Base-by-base conservation (phyloP, 2,113 vertebrate species). In the Daubentonia madagascariensis region DNA sequence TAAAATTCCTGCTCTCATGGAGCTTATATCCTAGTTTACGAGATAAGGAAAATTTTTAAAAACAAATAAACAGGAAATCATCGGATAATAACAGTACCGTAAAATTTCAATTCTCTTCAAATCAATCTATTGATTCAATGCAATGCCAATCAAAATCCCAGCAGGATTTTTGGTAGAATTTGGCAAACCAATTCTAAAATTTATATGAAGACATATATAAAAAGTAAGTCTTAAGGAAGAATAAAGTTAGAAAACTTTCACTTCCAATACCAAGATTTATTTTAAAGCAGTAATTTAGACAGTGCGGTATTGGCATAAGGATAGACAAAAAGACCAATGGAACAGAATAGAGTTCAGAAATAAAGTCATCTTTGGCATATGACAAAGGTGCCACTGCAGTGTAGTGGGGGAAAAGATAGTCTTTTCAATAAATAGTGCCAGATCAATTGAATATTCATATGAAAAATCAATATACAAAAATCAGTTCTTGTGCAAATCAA, bases 131-230 rank as follows among this genome's bases (percentile, higher is more conserved):
- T 57, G 13, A 52, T 23, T 91, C 54, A 83, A 65, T 57, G 13
- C 67, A 88, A 48, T 12, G 7, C 17, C 45, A 90, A 59, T 57
- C 28, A 93, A 85, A 80, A 67, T 83, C 5, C 57, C 43, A 68
- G 20, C 5, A 59, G 0, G 3, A 81, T 10, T n/a, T 65, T 92
- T 89, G n/a, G 10, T 57, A 68, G 50, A 94, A 85, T 61, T 88
- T 92, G 45, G 67, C 54, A 89, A 92, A 88, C 23, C n/a, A 73
- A 48, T 91, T 96, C 32, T 63, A 86, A 83, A 68, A 87, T 91
- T 76, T 83, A 76, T 83, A 54, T 86, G 43, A 25, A 86, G 81
- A 95, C 6, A 57, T 52, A 91, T 28, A 70, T 8, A 86, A 93
- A 79, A 89, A 85, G 63, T 18, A 84, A 93, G 28, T 59, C 63